Evolutionary conservation across 2,888 invertebrate genomes (phyloP), one percentile per base, ranked within the genome.

Genomic region (Camptogramma bilineatum): DNA sequence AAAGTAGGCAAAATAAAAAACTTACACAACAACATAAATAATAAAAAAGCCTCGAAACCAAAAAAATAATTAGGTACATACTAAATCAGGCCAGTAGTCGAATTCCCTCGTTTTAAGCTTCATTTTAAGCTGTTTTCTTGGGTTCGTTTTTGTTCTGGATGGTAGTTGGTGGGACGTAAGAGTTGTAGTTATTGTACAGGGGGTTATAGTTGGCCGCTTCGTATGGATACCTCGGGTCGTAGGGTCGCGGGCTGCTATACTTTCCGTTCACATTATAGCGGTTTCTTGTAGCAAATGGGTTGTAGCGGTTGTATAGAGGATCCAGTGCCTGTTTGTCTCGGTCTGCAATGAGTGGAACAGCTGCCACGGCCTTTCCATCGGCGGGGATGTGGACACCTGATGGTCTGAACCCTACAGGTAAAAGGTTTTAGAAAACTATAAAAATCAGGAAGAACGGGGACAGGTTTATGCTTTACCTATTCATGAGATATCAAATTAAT

Each of bases 341-440:
- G 81, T 80, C 76, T 24, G 70, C 64, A 1, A 69, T 89, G 79
- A 76, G 91, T 86, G 73, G 94, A 84, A 78, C 84, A 80, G 71
- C 91, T 83, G 71, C 94, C 79, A 70, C 91, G 82, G 70, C 94
- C 90, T 80, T 95, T 82, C 79, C 95, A 89, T 79, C 94, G 81
- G 95, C 94, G 17, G 95, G 95, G 54, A 96, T 86, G 77, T 95
- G 95, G 7, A 95, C 94, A n/a, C 95, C 95, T 68, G 94, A 92
- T 39, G 95, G 94, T 71, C 94, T 93, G 84, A 95, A 96, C 56
- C 92, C 93, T 92, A 79, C 28, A 72, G 69, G 68, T 31, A 9
- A 9, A 31, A 21, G 21, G 21, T 21, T 31, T 31, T 10, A 31
- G 31, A 31, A 9, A 1, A 2, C 0, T 2, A 9, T 1, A 9